Evolutionary conservation across 64 coral and sea anemone species (phyloP), one percentile per base, ranked within the genome.

Genomic region (Porites australiensis): DNA sequence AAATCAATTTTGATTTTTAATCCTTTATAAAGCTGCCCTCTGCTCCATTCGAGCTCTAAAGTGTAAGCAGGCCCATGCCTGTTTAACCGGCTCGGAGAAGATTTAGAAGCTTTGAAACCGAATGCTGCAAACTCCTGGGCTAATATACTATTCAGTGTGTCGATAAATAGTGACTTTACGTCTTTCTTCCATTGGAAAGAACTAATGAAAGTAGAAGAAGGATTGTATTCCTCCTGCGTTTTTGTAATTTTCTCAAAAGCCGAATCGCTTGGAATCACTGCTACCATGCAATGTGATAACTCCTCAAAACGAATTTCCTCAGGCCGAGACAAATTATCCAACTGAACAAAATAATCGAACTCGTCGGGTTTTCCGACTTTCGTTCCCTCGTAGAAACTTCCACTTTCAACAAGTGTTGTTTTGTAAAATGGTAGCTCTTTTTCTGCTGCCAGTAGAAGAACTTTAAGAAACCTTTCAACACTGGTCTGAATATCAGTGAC

Each of bases 381-480:
- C 43, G 76, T 79, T 69, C 64, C 88, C 22, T 90, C 88, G 15
- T 90, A 90, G 8, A 80, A 79, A 44, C 75, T 90, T 45, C 88
- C 88, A 11, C 75, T 90, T n/a, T 90, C 80, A 74, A 90, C 70
- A 23, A 90, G 88, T 9, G 88, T 90, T 67, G 75, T 80, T 62
- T 79, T 79, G 19, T 63, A 71, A 47, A 79, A 79, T 15, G 58
- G 49, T 45, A 79, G 7, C 64, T 70, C 72, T 63, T 58, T 53
- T 27, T 80, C 76, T 9, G 70, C 76, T 19, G 63, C 86, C 27
- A 77, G 71, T 1, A 88, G 61, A 3, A 88, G 18, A 77, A 37
- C 15, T 16, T 77, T 88, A 4, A 88, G 4, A 88, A 88, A 9
- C 8, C 77, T 88, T 88, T 77, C 72, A 10, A 88, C 86, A 13